These are phyloP conservation scores for Drosophila sordidula DNA, from an alignment of 2,888 invertebrate species.

Conservation along the genomic window DNA sequence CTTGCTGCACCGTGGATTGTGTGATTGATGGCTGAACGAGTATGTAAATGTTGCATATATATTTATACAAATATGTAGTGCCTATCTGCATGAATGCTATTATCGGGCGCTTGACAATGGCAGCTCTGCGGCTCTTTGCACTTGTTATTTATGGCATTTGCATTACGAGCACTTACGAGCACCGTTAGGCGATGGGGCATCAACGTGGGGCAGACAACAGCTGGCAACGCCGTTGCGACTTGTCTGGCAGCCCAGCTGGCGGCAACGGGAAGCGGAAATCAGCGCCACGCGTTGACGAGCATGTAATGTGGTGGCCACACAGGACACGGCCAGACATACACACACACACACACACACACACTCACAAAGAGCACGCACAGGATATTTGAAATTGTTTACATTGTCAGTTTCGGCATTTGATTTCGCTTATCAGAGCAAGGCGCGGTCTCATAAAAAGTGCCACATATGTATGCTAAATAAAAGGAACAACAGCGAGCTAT, in stretches of 20 bases:
- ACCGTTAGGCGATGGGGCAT: no score
- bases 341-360: slow-evolving; percentile 3
- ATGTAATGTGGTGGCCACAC: slow-evolving; percentile 42
- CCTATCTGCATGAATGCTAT: slow-evolving; percentile 10
- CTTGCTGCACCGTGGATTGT: not conserved
- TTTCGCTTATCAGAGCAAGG: slow-evolving; percentile 65
- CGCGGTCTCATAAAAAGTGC: slow-evolving; percentile 38
- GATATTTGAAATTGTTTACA: slow-evolving; percentile 68
- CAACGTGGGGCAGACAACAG: slow-evolving; percentile 4
- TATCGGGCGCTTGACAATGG: slow-evolving; percentile 41
- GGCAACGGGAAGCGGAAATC: slow-evolving; percentile 47
- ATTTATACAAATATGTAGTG: not conserved
- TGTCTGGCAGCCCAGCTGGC: slow-evolving; percentile 3
- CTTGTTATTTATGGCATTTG: slow-evolving; percentile 62
- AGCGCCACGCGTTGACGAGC: slow-evolving; percentile 46
- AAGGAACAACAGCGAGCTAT: slow-evolving; percentile 3
- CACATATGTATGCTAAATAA: slow-evolving; percentile 39
- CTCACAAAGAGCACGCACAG: slow-evolving; percentile 23
- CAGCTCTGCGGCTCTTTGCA: slow-evolving; percentile 16
- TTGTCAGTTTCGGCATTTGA: slow-evolving; percentile 71
- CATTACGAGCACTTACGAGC: slow-evolving; percentile 29
- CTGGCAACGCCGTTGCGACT: slow-evolving; percentile 15
- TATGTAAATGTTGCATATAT: not conserved
- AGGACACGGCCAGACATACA: not conserved
- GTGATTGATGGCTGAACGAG: slow-evolving; percentile 4